These are phyloP conservation scores for Drosophila atripex DNA, from an alignment of 2,888 invertebrate species.

Conservation along the genomic window DNA sequence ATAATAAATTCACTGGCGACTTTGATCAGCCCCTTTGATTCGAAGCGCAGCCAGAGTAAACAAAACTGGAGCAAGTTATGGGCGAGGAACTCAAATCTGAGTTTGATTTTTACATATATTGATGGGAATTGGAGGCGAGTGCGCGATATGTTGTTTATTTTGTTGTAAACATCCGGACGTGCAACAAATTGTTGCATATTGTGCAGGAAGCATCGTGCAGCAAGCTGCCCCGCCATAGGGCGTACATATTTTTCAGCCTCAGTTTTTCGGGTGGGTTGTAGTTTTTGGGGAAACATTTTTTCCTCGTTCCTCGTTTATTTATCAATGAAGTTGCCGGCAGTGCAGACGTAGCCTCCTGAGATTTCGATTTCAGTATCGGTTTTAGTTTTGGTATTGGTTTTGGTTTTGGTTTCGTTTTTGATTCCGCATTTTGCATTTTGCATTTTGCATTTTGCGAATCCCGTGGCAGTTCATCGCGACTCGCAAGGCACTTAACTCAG, in stretches of 20 bases:
- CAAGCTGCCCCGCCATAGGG: conserved; percentile 56
- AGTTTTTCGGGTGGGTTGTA: conserved; percentile 9
- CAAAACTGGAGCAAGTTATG: conserved; percentile 70
- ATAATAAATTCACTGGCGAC: conserved; percentile 74
- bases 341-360: conserved; percentile 59
- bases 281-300: conserved; percentile 36
- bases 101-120: conserved; percentile 32
- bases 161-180: conserved; percentile 78
- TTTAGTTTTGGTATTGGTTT: background rate
- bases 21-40: conserved; percentile 60
- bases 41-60: conserved; percentile 52
- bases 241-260: conserved; percentile 52
- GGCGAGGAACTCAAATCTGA: conserved; percentile 44
- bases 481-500: conserved; percentile 53
- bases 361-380: conserved; percentile 19
- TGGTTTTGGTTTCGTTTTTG: conserved; percentile 21
- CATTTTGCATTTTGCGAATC: conserved; percentile 30
- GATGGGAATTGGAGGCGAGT: conserved; percentile 35
- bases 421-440: conserved; percentile 43
- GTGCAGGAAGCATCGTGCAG: conserved; percentile 71
- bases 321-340: conserved; percentile 76
- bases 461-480: conserved; percentile 44
- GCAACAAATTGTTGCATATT: conserved; percentile 78
- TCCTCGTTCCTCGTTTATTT: conserved; percentile 64
- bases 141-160: conserved; percentile 69